A percentile compares a stretch with the other conserved stretches of the same genome.
phyloP scores from a whole-genome alignment of 2,113 vertebrate species.

The Struthidea cinerea region DNA sequence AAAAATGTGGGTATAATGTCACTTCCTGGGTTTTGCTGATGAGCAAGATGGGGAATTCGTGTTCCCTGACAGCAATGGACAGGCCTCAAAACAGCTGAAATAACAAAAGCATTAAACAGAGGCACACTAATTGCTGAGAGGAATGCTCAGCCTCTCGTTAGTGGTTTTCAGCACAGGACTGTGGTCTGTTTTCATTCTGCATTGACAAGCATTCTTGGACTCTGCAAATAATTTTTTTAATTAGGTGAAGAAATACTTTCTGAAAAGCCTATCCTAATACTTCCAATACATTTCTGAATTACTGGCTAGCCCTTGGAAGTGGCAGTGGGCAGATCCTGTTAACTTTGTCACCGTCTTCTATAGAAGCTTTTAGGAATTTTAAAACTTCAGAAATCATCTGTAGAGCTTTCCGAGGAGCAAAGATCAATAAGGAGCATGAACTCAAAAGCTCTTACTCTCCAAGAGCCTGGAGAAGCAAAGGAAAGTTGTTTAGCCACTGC shows the following conservation, averaged over 20 bases:
- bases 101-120: not conserved
- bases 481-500: not conserved
- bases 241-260: not conserved
- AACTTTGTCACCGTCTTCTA: not conserved
- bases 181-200: not conserved
- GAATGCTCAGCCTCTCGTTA: not conserved
- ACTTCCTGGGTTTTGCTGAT: not conserved
- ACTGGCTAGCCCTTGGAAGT: not conserved
- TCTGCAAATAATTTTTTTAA: constrained; percentile 3
- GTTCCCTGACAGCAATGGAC: not conserved
- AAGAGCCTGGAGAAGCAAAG: not conserved
- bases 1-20: not conserved
- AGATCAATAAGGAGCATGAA: not conserved
- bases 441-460: not conserved
- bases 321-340: not conserved
- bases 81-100: not conserved
- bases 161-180: not conserved
- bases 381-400: not conserved
- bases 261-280: not conserved
- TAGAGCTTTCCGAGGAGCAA: not conserved
- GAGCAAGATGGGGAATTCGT: not conserved
- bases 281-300: not conserved
- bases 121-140: not conserved
- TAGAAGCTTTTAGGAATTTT: not conserved
- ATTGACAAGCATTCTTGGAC: not conserved